A percentile compares a stretch with the other conserved stretches of the same genome.
Conservation (phyloP, 2,113 vertebrate species). For the Myotis yumanensis region DNA sequence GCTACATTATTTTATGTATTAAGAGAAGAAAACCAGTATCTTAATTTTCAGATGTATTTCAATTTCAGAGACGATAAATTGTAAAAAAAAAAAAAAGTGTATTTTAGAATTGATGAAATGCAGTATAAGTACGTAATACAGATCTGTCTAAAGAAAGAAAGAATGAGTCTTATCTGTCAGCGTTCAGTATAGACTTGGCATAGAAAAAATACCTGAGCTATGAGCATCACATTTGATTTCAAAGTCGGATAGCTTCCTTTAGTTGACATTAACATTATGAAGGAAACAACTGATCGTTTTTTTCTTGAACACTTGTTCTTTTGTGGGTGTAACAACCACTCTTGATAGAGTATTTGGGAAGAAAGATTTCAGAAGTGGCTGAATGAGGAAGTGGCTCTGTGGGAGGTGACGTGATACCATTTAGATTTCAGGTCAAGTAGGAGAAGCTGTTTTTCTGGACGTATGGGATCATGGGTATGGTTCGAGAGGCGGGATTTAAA, state of each 20-base stretch:
- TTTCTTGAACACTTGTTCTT: constrained; percentile 6
- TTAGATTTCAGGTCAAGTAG: neutral
- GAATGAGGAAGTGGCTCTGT: neutral
- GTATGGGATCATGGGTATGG: neutral
- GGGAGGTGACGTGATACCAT: neutral
- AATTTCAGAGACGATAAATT: neutral
- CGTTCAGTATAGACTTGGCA: neutral
- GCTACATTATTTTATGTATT: neutral
- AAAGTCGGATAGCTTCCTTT: neutral
- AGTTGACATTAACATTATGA: neutral
- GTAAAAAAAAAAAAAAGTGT: neutral
- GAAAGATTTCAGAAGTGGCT: neutral
- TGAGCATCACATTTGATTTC: neutral
- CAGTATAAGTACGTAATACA: neutral
- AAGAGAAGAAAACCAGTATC: neutral
- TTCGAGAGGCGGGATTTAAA: neutral
- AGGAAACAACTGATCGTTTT: neutral
- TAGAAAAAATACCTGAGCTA: neutral
- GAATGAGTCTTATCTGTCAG: neutral
- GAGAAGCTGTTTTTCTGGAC: neutral
- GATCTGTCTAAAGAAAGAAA: neutral
- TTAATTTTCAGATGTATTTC: neutral
- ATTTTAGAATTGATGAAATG: constrained; percentile 2
- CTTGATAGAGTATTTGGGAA: neutral
- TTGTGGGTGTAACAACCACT: neutral